Percentiles rank a stretch among this genome's conserved stretches.
These are phyloP conservation scores for Prionailurus bengalensis DNA, from an alignment of 2,113 vertebrate genomes.

Conservation along the genomic window DNA sequence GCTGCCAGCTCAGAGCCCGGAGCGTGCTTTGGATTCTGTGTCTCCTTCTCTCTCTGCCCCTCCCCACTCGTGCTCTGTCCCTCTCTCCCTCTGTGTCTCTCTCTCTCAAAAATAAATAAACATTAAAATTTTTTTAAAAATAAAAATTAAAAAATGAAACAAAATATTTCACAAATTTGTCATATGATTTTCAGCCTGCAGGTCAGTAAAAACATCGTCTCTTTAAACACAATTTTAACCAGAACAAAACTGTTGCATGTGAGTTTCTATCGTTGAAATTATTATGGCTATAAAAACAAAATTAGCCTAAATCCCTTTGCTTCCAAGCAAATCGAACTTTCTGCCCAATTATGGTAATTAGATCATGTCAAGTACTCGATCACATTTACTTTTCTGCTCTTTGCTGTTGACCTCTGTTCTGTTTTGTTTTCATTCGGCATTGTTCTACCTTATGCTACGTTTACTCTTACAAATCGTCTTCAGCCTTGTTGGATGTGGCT, in stretches of 20 bases:
- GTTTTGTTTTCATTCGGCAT: neutral
- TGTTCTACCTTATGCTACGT: neutral
- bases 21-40: too few relatives aligned
- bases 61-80: too few relatives aligned
- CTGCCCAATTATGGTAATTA: neutral
- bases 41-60: too few relatives aligned
- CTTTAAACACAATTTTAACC: neutral
- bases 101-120: too few relatives aligned
- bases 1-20: too few relatives aligned
- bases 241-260: neutral
- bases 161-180: neutral
- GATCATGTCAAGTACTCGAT: neutral
- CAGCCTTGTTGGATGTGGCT: neutral
- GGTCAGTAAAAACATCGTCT: neutral
- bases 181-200: neutral
- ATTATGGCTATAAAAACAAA: neutral
- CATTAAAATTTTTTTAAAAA: too few relatives aligned
- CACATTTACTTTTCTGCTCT: neutral
- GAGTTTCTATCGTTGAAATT: constrained; percentile 9
- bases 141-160: too few relatives aligned
- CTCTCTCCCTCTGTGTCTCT: too few relatives aligned
- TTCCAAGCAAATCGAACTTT: neutral
- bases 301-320: neutral
- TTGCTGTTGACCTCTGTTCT: neutral
- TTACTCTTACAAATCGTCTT: constrained; percentile 3